Base-by-base conservation (phyloP, 1,140 invertebrate species). In the Drosophila repletoides region DNA sequence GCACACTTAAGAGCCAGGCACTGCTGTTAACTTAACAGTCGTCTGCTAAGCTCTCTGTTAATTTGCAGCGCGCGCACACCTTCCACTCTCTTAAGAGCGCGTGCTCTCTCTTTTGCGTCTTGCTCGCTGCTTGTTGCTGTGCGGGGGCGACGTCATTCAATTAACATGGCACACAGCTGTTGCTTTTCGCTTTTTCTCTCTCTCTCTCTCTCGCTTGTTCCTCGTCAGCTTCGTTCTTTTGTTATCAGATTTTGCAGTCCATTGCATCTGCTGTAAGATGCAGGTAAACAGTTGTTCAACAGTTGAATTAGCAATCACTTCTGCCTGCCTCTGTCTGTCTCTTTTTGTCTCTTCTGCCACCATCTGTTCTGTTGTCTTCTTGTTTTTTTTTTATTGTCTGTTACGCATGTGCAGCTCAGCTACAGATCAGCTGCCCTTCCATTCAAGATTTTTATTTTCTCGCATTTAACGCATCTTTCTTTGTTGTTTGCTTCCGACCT, bases 231-330 rank as follows among this genome's bases (percentile, higher is more conserved):
- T 58, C 33, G n/a, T n/a, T 76, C 79, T 77, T 77, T 83, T 83
- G 77, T 83, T 84, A 76, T 84, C 74, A 71, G 56, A 84, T 76
- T 74, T 79, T 73, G 14, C 41, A 68, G 7, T 63, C 38, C 56
- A 61, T 58, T 83, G 72, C 60, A 64, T 45, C 29, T 34, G 46
- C 45, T 15, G 19, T 51, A 65, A 29, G 38, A 79, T 55, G 61
- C 76, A 76, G 76, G 75, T 79, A 79, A 73, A 53, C n/a, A n/a
- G n/a, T 31, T 41, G 26, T 34, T 49, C 22, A 64, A 64, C 56
- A 40, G 64, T 60, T 67, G 53, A 56, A 65, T 58, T 56, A 55
- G 41, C 60, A 28, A 34, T 41, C 36, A 28, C 14, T 14, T 24
- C 5, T 17, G 41, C 3, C 9, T 10, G 28, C 33, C 19, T 31